Evolutionary conservation across 2,888 invertebrate genomes (phyloP).

Genomic region (Geotrupes spiniger): DNA sequence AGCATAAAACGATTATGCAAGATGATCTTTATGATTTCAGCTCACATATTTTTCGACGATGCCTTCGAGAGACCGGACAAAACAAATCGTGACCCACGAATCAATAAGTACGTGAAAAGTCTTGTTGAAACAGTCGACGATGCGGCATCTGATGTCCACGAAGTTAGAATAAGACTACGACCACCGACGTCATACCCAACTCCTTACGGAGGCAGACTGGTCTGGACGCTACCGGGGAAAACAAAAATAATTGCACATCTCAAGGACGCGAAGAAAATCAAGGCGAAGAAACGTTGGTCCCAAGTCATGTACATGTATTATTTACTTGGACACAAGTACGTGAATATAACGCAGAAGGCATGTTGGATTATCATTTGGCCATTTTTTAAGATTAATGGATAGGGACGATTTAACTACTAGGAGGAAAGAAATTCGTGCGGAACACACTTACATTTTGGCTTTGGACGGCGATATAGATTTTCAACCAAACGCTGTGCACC

Average conservation of each 20-base stretch:
- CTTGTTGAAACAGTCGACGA: slow-evolving; percentile 70
- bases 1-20: no score
- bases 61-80: slow-evolving; percentile 67
- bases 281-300: slow-evolving; percentile 90
- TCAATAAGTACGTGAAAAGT: slow-evolving; percentile 78
- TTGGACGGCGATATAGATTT: slow-evolving; percentile 90
- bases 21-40: slow-evolving; percentile 52
- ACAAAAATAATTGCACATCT: slow-evolving; percentile 82
- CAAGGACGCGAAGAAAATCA: slow-evolving; percentile 84
- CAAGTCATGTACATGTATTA: slow-evolving; percentile 97
- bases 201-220: slow-evolving; percentile 82
- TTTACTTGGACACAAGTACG: slow-evolving; percentile 75
- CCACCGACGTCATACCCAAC: slow-evolving; percentile 75
- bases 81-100: slow-evolving; percentile 66
- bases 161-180: slow-evolving; percentile 60
- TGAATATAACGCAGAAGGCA: slow-evolving; percentile 55
- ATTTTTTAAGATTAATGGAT: slow-evolving; percentile 38
- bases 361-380: background rate
- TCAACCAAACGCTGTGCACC: slow-evolving; percentile 73
- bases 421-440: slow-evolving; percentile 40
- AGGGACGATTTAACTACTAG: slow-evolving; percentile 44
- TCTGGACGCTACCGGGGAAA: slow-evolving; percentile 81
- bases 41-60: slow-evolving; percentile 83
- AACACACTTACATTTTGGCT: slow-evolving; percentile 81
- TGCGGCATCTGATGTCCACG: slow-evolving; percentile 71